Percentiles rank a stretch among this genome's conserved stretches.
Evolutionary conservation across 2,797 vertebrate genomes (phyloP).

Genomic region (Oryzias dopingdopingensis): DNA sequence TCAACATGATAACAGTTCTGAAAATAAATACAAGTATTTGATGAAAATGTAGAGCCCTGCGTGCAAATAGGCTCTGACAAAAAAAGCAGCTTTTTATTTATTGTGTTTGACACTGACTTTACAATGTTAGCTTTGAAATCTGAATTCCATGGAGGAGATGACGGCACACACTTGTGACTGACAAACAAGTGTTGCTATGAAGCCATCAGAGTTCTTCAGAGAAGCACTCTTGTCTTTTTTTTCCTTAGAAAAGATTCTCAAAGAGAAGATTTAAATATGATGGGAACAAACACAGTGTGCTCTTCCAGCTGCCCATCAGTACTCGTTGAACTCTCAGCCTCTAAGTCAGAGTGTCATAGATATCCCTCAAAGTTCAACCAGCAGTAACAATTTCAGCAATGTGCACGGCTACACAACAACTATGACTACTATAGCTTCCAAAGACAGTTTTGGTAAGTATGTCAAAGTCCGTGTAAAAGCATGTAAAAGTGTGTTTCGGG

Average conservation of each 20-base stretch:
- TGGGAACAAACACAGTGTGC: background rate
- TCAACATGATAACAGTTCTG: background rate
- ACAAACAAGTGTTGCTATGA: slow-evolving; percentile 2
- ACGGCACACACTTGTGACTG: background rate
- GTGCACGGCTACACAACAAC: too few relatives aligned
- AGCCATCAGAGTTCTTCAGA: too few relatives aligned
- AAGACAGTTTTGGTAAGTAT: too few relatives aligned
- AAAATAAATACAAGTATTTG: background rate
- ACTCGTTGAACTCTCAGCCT: background rate
- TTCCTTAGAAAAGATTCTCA: background rate
- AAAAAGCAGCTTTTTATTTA: background rate
- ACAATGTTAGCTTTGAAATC: background rate
- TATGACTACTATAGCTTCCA: too few relatives aligned
- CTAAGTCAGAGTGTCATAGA: background rate
- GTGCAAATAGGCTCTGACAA: background rate
- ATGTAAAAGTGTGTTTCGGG: too few relatives aligned
- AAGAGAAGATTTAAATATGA: slow-evolving; percentile 6
- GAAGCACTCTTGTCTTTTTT: background rate
- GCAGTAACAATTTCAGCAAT: too few relatives aligned
- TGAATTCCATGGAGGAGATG: background rate
- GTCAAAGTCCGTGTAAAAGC: too few relatives aligned
- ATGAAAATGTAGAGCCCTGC: background rate
- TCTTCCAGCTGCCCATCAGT: slow-evolving; percentile 9
- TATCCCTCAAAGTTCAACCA: background rate
- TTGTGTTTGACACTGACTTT: background rate